These are phyloP conservation scores for Charanyca ferruginea DNA, from an alignment of 2,888 invertebrate genomes.

Conservation along the genomic window DNA sequence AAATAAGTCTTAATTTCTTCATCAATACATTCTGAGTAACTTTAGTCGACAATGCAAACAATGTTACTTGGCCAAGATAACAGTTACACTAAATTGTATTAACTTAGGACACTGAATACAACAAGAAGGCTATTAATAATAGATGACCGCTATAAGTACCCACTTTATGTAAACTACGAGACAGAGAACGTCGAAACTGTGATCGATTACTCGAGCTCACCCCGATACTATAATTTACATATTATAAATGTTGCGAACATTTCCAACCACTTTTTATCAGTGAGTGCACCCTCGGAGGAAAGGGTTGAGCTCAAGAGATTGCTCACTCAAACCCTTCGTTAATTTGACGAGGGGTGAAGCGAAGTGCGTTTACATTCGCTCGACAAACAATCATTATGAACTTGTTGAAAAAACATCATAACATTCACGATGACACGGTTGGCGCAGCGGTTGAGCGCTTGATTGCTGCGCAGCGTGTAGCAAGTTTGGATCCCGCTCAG, in stretches of 20 bases:
- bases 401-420: slow-evolving; percentile 24
- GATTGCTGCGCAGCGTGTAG: too few relatives aligned
- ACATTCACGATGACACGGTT: too few relatives aligned
- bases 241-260: slow-evolving; percentile 38
- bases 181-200: background rate
- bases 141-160: background rate
- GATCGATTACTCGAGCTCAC: slow-evolving; percentile 1
- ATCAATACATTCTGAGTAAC: too few relatives aligned
- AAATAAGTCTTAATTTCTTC: too few relatives aligned
- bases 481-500: too few relatives aligned
- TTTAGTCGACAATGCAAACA: too few relatives aligned
- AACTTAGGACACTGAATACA: too few relatives aligned
- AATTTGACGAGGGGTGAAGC: slow-evolving; percentile 23
- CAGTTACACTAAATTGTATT: too few relatives aligned
- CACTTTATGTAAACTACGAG: background rate
- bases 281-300: slow-evolving; percentile 29
- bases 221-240: slow-evolving; percentile 24
- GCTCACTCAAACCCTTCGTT: slow-evolving; percentile 44
- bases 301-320: slow-evolving; percentile 45
- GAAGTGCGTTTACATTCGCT: slow-evolving; percentile 30
- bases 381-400: slow-evolving; percentile 33
- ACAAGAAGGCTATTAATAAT: background rate
- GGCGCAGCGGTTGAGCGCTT: too few relatives aligned
- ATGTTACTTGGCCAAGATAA: too few relatives aligned
- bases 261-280: slow-evolving; percentile 22